phyloP scores from a whole-genome alignment of 2,797 vertebrate genomes.

The Myripristis jacobus region DNA sequence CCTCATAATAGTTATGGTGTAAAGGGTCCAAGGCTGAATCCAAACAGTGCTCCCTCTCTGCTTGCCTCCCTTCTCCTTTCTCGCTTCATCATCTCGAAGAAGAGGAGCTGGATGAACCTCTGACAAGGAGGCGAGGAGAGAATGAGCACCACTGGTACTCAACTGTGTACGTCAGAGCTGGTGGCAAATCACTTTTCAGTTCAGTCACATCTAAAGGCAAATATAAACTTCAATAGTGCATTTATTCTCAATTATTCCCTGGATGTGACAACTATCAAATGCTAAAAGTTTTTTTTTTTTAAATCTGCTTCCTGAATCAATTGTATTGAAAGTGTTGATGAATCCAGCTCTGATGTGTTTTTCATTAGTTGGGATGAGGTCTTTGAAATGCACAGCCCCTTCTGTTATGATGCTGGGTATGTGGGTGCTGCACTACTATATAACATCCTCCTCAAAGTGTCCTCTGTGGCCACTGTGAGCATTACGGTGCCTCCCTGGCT shows the following conservation, averaged over 20 bases:
- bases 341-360: slow-evolving; percentile 22
- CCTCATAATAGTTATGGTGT: slow-evolving; percentile 1
- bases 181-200: slow-evolving; percentile 7
- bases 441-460: background rate
- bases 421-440: slow-evolving; percentile 1
- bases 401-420: slow-evolving; percentile 37
- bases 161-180: slow-evolving; percentile 24
- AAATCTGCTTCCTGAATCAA: background rate
- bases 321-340: slow-evolving; percentile 23
- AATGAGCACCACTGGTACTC: background rate
- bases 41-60: slow-evolving; percentile 30
- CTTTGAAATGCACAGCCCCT: background rate
- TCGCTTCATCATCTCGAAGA: slow-evolving; percentile 12
- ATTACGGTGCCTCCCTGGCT: slow-evolving; percentile 2
- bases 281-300: background rate
- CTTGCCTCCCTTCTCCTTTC: slow-evolving; percentile 14
- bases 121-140: background rate
- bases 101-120: slow-evolving; percentile 15
- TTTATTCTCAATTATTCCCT: background rate
- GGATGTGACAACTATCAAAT: background rate
- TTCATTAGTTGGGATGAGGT: background rate
- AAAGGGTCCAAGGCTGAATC: slow-evolving; percentile 5
- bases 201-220: background rate
- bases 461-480: slow-evolving; percentile 2
- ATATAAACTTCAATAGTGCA: background rate